Conservation (phyloP, 2,797 vertebrate genomes). For the Micrastur ruficollis region DNA sequence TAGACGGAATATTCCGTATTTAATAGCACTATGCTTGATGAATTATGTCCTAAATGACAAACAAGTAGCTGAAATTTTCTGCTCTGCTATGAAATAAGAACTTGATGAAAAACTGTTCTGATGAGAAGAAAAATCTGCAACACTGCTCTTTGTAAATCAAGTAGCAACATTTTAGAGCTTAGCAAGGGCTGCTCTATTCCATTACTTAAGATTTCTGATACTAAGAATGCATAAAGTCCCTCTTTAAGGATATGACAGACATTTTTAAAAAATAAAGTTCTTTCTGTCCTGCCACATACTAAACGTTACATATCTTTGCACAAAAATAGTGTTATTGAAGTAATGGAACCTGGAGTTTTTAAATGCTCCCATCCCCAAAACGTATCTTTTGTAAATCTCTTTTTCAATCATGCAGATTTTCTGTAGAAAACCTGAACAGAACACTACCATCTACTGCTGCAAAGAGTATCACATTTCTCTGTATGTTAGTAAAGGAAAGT, state of each 20-base stretch:
- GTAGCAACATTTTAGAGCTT: background rate
- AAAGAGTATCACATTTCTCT: background rate
- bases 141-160: slow-evolving; percentile 30
- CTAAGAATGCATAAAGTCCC: background rate
- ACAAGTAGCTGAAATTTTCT: background rate
- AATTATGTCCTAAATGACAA: slow-evolving; percentile 21
- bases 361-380: background rate
- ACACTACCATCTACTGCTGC: background rate
- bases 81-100: slow-evolving; percentile 3
- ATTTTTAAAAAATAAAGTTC: background rate
- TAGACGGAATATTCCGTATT: background rate
- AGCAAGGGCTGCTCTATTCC: background rate
- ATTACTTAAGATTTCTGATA: background rate
- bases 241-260: background rate
- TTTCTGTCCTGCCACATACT: background rate
- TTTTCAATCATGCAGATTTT: background rate
- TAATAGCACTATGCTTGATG: background rate
- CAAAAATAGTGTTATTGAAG: background rate
- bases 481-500: background rate
- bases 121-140: slow-evolving; percentile 17
- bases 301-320: background rate
- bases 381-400: background rate
- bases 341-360: background rate
- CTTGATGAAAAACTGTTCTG: background rate
- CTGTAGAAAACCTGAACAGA: background rate